Conservation (phyloP, 1,140 invertebrate genomes). For the Phenacoccus solenopsis region DNA sequence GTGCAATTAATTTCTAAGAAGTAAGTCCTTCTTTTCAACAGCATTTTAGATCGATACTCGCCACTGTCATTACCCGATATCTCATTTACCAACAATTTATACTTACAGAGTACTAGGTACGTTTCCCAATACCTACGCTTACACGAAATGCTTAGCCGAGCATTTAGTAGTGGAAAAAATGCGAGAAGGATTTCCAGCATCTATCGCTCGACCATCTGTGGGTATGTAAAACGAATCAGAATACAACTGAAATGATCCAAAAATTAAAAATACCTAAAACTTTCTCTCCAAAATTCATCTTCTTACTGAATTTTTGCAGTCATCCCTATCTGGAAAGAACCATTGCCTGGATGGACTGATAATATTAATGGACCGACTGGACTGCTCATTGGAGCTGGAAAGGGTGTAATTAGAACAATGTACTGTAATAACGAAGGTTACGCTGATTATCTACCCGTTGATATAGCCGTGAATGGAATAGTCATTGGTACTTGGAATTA, state of each 20-base stretch:
- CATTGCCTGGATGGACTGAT: constrained; percentile 81
- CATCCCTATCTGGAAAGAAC: constrained; percentile 66
- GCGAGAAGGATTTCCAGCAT: constrained; percentile 54
- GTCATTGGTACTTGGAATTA: constrained; percentile 49
- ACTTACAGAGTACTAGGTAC: constrained; percentile 55
- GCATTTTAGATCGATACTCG: no score
- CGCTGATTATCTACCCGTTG: constrained; percentile 78
- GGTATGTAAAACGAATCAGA: constrained; percentile 39
- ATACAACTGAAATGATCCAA: neutral
- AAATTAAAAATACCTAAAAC: neutral
- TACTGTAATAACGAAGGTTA: constrained; percentile 59
- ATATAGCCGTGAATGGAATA: constrained; percentile 57
- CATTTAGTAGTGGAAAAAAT: constrained; percentile 62
- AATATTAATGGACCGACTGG: constrained; percentile 83
- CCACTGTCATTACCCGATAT: neutral
- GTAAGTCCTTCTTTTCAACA: constrained; percentile 37
- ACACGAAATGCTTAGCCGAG: constrained; percentile 80
- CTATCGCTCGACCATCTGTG: constrained; percentile 82
- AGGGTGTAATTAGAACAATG: constrained; percentile 75
- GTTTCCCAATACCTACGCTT: constrained; percentile 82
- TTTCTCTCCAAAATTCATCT: neutral
- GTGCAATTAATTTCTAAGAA: constrained; percentile 57
- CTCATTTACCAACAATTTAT: neutral
- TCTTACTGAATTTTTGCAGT: constrained; percentile 36
- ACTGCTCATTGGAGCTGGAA: constrained; percentile 60